These are phyloP conservation scores for Brachynemurus nebulosus DNA, from an alignment of 2,888 invertebrate genomes.

Conservation along the genomic window DNA sequence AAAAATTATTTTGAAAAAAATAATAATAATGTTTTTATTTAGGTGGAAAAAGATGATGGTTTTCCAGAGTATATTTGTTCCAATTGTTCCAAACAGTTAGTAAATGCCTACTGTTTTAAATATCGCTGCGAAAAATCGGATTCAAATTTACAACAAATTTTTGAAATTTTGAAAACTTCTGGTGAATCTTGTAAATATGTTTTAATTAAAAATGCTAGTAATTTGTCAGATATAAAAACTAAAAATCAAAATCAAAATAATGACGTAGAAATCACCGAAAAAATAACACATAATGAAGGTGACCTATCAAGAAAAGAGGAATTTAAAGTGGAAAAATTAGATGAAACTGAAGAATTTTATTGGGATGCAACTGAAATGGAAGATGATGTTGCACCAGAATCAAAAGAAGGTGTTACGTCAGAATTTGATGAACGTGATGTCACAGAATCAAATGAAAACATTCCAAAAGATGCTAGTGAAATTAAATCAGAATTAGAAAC, in stretches of 20 bases:
- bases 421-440: not conserved
- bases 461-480: not conserved
- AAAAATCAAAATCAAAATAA: not conserved
- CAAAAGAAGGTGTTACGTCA: not conserved
- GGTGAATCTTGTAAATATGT: not conserved
- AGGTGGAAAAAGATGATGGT: constrained; percentile 19
- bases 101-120: constrained; percentile 18
- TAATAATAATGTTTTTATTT: constrained; percentile 3
- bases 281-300: not conserved
- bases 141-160: constrained; percentile 15
- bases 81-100: constrained; percentile 18
- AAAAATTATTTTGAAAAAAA: no score
- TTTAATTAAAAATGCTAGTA: not conserved
- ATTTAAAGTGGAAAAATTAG: no score
- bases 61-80: constrained; percentile 21
- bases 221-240: not conserved
- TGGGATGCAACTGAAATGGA: not conserved
- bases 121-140: constrained; percentile 20
- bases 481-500: not conserved
- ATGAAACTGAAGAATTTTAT: no score
- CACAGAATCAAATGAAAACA: not conserved
- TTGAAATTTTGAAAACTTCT: constrained; percentile 15
- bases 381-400: not conserved
- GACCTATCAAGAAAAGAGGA: not conserved
- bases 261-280: not conserved